A percentile compares a stretch with the other conserved stretches of the same genome.
Evolutionary conservation across 2,113 vertebrate genomes (phyloP).

Genomic region (Takifugu bimaculatus): DNA sequence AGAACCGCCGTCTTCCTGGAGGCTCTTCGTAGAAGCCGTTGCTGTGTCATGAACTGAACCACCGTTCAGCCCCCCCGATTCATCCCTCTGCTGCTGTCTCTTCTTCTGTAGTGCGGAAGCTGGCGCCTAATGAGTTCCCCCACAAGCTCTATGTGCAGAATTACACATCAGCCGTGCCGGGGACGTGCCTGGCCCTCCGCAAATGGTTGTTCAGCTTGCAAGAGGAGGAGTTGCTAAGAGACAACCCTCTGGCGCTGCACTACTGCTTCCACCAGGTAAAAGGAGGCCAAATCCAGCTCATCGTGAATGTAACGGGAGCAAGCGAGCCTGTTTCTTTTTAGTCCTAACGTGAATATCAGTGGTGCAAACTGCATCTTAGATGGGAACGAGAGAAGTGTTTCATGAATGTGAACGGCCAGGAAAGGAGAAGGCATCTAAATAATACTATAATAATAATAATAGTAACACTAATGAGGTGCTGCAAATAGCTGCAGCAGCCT

Average conservation of each 20-base stretch:
- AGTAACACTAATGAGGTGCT: too few relatives aligned
- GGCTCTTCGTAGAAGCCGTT: not conserved
- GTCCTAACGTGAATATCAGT: too few relatives aligned
- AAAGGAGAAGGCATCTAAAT: too few relatives aligned
- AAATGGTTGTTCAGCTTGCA: constrained; percentile 97
- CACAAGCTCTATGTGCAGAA: constrained; percentile 99
- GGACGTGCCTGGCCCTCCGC: constrained; percentile 89
- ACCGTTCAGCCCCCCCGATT: not conserved
- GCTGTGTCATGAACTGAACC: constrained; percentile 11
- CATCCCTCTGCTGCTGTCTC: not conserved
- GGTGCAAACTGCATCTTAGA: too few relatives aligned
- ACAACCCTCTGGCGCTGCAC: constrained; percentile 89
- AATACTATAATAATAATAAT: too few relatives aligned
- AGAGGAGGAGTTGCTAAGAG: constrained; percentile 89
- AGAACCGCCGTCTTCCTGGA: constrained; percentile 45
- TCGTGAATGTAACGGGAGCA: not conserved
- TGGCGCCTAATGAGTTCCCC: constrained; percentile 95
- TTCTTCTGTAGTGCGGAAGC: constrained; percentile 81
- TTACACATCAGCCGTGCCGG: constrained; percentile 92
- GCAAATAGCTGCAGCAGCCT: too few relatives aligned
- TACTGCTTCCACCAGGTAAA: constrained; percentile 96
- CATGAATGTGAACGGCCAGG: too few relatives aligned
- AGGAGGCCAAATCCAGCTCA: constrained; percentile 10
- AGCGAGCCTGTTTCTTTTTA: not conserved
- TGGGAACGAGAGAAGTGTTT: too few relatives aligned